Percentiles rank a stretch among this genome's conserved stretches.
Evolutionary conservation across 2,888 invertebrate genomes (phyloP).

Genomic region (Eulithis prunata): DNA sequence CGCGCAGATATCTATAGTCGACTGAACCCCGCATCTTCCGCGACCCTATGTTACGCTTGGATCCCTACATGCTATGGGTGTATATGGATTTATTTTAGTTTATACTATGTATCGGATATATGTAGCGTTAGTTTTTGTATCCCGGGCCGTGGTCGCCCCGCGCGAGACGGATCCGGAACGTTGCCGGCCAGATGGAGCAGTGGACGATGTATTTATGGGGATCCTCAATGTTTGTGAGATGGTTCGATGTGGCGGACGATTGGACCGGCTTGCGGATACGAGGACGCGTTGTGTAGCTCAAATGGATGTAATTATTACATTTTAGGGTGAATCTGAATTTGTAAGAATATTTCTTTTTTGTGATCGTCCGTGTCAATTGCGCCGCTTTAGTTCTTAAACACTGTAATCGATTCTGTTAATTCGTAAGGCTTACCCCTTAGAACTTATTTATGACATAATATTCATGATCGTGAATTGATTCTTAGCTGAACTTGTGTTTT

Average conservation of each 20-base stretch:
- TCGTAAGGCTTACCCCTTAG: constrained; percentile 27
- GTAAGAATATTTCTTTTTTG: constrained; percentile 66
- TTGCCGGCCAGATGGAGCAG: constrained; percentile 14
- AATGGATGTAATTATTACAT: constrained; percentile 67
- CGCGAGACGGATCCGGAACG: constrained; percentile 4
- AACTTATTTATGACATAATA: constrained; percentile 13
- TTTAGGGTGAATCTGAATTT: constrained; percentile 77
- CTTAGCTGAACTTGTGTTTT: constrained; percentile 16
- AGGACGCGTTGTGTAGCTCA: constrained; percentile 68
- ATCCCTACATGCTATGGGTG: constrained; percentile 68
- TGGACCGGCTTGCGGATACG: constrained; percentile 36
- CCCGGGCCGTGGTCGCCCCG: constrained; percentile 27
- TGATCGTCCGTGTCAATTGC: constrained; percentile 66
- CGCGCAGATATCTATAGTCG: constrained; percentile 98
- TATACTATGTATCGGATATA: constrained; percentile 45
- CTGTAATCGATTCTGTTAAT: constrained; percentile 59
- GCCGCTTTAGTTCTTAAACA: constrained; percentile 62
- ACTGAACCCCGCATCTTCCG: constrained; percentile 78
- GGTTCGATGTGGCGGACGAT: constrained; percentile 34
- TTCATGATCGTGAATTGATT: constrained; percentile 24
- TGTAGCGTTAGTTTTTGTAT: constrained; percentile 49
- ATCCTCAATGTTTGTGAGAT: constrained; percentile 27
- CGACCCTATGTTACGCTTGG: constrained; percentile 56
- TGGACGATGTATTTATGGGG: constrained; percentile 27
- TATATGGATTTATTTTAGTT: constrained; percentile 67